Percentiles rank a stretch among this genome's conserved stretches.
phyloP scores from a whole-genome alignment of 2,113 vertebrate genomes.

The Deroptyus accipitrinus region DNA sequence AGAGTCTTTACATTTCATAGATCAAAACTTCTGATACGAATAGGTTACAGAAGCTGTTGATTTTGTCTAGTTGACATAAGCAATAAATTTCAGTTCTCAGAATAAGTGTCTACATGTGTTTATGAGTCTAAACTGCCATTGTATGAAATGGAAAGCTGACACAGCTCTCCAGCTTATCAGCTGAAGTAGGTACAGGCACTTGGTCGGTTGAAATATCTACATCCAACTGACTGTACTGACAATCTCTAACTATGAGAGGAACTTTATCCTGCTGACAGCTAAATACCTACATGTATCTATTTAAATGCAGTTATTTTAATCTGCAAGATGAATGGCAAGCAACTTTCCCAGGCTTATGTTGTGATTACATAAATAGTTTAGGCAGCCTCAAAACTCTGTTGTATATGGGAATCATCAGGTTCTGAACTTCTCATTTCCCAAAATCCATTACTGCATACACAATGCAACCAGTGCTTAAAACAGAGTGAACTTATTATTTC shows the following conservation, averaged over 20 bases:
- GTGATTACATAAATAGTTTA: not conserved
- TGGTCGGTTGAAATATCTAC: not conserved
- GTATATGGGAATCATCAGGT: not conserved
- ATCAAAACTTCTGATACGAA: not conserved
- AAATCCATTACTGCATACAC: not conserved
- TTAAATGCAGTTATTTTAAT: not conserved
- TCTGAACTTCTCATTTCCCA: not conserved
- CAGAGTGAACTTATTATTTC: not conserved
- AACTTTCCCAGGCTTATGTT: not conserved
- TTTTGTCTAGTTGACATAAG: not conserved
- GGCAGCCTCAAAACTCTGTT: not conserved
- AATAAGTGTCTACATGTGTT: not conserved
- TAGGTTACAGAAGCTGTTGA: not conserved
- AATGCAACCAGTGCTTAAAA: not conserved
- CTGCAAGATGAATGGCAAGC: not conserved
- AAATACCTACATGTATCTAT: not conserved
- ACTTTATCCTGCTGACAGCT: not conserved
- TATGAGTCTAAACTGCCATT: not conserved
- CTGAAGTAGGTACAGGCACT: not conserved
- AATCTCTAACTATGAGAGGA: not conserved
- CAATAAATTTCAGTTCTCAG: not conserved
- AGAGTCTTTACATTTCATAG: not conserved
- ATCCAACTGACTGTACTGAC: not conserved
- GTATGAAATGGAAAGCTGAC: not conserved
- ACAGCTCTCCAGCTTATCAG: not conserved